Percentiles rank a stretch among this genome's conserved stretches.
Conservation (phyloP, 2,797 vertebrate species). For the Pseudomugil tenellus region DNA sequence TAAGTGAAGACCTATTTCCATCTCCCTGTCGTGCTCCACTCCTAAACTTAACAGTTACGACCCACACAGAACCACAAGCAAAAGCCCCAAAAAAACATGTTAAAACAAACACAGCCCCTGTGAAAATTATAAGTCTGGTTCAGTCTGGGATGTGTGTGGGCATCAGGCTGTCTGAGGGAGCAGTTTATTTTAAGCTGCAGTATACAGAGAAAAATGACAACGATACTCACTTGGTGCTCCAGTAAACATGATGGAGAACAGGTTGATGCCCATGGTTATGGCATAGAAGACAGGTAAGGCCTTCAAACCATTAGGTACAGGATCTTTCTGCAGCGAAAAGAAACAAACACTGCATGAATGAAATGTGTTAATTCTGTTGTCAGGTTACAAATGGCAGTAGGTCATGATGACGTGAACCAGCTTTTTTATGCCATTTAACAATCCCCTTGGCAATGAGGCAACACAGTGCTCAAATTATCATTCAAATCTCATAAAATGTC, state of each 20-base stretch:
- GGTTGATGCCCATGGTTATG: conserved; percentile 92
- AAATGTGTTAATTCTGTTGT: neutral
- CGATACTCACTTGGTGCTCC: conserved; percentile 92
- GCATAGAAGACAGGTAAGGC: conserved; percentile 96
- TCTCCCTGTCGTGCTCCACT: conserved; percentile 69
- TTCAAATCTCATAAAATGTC: neutral
- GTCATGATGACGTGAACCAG: neutral
- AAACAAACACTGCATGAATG: neutral
- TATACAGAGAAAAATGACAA: conserved; percentile 68
- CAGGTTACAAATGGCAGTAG: conserved; percentile 34
- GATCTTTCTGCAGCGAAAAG: conserved; percentile 86
- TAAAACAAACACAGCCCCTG: conserved; percentile 75
- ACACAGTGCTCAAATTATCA: conserved; percentile 4
- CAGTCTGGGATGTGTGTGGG: conserved; percentile 72
- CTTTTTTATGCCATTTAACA: conserved; percentile 8
- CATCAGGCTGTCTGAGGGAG: conserved; percentile 74
- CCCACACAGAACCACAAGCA: conserved; percentile 78
- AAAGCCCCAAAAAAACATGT: conserved; percentile 73
- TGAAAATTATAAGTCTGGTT: conserved; percentile 73
- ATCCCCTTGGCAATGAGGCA: conserved; percentile 4
- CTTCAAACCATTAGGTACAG: conserved; percentile 93
- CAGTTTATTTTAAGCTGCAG: conserved; percentile 73
- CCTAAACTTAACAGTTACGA: conserved; percentile 70
- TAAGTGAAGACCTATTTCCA: conserved; percentile 75
- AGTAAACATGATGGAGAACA: conserved; percentile 96